phyloP scores from a whole-genome alignment of 92 coral and sea anemone genomes.

The Epizoanthus illoricatus region DNA sequence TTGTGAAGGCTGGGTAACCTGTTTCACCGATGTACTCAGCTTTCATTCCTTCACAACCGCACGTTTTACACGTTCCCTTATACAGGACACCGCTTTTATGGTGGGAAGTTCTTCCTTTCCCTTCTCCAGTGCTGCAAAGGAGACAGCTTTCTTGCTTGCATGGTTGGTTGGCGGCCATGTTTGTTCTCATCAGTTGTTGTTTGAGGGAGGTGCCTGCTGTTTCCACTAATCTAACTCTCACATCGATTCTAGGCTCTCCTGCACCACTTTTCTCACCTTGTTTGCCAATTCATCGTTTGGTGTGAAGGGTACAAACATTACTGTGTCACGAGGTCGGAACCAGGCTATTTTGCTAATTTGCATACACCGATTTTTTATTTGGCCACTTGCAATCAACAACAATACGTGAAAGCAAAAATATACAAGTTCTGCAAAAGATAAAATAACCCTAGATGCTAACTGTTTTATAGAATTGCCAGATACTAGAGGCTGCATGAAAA shows the following conservation, averaged over 20 bases:
- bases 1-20: too few relatives aligned
- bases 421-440: too few relatives aligned
- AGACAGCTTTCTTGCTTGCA: conserved; percentile 16
- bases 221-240: background rate
- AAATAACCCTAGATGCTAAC: too few relatives aligned
- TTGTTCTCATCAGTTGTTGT: background rate
- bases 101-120: background rate
- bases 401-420: too few relatives aligned
- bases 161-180: background rate
- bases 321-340: background rate
- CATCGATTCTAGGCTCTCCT: conserved; percentile 2
- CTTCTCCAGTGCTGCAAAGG: conserved; percentile 2
- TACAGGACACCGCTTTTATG: conserved; percentile 24
- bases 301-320: conserved; percentile 1
- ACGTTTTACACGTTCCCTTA: background rate
- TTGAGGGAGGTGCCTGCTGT: too few relatives aligned
- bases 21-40: too few relatives aligned
- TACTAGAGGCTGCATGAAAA: too few relatives aligned
- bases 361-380: too few relatives aligned
- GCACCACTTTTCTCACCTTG: background rate
- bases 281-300: background rate
- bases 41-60: too few relatives aligned
- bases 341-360: background rate
- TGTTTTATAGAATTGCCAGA: too few relatives aligned
- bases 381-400: too few relatives aligned